These are phyloP conservation scores for Alloscopus bannaensis DNA, from an alignment of 2,888 invertebrate species.

Conservation along the genomic window DNA sequence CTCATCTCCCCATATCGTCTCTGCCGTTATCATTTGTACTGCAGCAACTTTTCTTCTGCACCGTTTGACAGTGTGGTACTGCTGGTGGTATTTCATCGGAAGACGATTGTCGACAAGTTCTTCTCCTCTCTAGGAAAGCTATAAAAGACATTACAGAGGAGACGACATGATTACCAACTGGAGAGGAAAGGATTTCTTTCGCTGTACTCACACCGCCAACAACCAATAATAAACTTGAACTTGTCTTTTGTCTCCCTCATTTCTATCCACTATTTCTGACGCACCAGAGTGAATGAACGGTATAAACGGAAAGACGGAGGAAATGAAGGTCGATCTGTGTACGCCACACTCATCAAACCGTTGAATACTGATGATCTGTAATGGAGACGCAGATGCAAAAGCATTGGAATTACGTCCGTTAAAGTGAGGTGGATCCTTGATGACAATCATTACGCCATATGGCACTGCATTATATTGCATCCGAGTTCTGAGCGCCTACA, in stretches of 20 bases:
- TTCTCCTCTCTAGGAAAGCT: too few relatives aligned
- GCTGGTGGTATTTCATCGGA: conserved; percentile 20
- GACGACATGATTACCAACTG: conserved; percentile 44
- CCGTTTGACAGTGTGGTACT: not conserved
- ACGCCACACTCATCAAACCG: not conserved
- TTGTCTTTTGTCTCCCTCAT: conserved; percentile 34
- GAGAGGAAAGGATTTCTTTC: not conserved
- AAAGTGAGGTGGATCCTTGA: conserved; percentile 6
- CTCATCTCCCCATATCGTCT: not conserved
- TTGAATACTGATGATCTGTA: conserved; percentile 28
- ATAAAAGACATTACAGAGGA: conserved; percentile 33
- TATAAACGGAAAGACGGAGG: too few relatives aligned
- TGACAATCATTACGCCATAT: conserved; percentile 6
- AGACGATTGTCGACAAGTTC: conserved; percentile 23
- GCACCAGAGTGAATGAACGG: conserved; percentile 13
- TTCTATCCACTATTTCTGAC: conserved; percentile 17
- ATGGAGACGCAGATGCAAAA: conserved; percentile 3
- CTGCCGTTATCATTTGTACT: conserved; percentile 11
- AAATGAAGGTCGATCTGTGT: conserved; percentile 17
- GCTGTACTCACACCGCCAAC: not conserved
- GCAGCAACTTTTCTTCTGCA: not conserved
- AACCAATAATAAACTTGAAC: conserved; percentile 65
- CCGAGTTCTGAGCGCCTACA: not conserved
- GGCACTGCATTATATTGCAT: conserved; percentile 25
- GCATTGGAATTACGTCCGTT: conserved; percentile 2